Percentiles rank a stretch among this genome's conserved stretches.
Evolutionary conservation across 2,113 vertebrate genomes (phyloP).

Genomic region (Chaetodon auriga): DNA sequence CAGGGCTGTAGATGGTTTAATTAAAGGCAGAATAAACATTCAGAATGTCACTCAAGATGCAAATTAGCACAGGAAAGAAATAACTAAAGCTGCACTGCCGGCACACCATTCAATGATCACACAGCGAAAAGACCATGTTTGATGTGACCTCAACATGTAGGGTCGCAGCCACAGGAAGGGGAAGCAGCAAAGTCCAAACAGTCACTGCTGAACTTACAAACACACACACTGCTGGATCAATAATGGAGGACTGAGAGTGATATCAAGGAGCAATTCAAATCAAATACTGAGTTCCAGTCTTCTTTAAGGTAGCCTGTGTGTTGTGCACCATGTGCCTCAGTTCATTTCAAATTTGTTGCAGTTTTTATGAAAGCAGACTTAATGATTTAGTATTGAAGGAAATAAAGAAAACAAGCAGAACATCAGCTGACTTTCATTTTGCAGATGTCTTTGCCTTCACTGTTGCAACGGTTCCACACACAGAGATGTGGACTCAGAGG

Average conservation of each 20-base stretch:
- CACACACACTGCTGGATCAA: constrained; percentile 27
- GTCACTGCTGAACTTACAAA: constrained; percentile 23
- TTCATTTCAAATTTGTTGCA: background rate
- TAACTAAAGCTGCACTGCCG: background rate
- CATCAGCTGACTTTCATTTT: background rate
- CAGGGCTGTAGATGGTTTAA: background rate
- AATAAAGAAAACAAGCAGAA: background rate
- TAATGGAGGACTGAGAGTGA: constrained; percentile 9
- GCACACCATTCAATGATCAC: background rate
- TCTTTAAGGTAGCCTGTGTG: background rate
- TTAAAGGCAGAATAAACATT: background rate
- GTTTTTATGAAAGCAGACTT: background rate
- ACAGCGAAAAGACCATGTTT: constrained; percentile 17
- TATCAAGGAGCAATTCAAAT: constrained; percentile 12
- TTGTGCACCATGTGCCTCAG: background rate
- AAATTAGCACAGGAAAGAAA: background rate
- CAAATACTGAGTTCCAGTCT: background rate
- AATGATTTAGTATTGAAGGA: background rate
- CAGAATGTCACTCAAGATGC: background rate
- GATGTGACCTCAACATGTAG: background rate
- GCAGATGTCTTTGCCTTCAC: background rate
- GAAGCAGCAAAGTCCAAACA: constrained; percentile 14
- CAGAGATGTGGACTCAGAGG: background rate
- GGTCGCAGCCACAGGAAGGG: background rate
- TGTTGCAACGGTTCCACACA: background rate